A percentile compares a stretch with the other conserved stretches of the same genome.
phyloP scores from a whole-genome alignment of 1,140 invertebrate genomes.

The Trypoxylus dichotomus region DNA sequence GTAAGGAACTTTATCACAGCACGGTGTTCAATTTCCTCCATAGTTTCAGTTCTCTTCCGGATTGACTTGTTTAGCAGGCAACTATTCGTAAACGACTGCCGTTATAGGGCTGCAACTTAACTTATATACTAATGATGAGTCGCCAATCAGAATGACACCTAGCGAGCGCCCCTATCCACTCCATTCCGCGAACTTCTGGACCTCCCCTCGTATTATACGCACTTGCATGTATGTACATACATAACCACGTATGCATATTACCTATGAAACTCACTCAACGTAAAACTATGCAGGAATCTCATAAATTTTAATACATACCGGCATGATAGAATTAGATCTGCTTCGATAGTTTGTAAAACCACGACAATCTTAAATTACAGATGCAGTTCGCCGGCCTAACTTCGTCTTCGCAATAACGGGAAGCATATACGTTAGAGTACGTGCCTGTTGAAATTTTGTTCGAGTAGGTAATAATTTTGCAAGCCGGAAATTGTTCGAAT shows the following conservation, averaged over 20 bases:
- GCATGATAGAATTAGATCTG: conserved; percentile 13
- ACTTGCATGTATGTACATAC: neutral
- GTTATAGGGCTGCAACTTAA: too few relatives aligned
- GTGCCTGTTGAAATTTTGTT: neutral
- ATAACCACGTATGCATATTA: too few relatives aligned
- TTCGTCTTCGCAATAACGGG: neutral
- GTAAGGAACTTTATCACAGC: too few relatives aligned
- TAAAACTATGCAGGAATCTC: conserved; percentile 2
- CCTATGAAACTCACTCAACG: neutral
- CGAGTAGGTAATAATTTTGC: conserved; percentile 9
- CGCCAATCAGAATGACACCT: too few relatives aligned
- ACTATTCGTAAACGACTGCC: too few relatives aligned
- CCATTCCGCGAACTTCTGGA: too few relatives aligned
- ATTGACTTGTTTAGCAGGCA: too few relatives aligned
- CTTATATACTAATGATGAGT: too few relatives aligned
- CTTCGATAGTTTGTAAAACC: conserved; percentile 11
- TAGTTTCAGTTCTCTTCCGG: too few relatives aligned
- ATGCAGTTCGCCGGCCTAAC: conserved; percentile 18
- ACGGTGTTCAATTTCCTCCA: too few relatives aligned
- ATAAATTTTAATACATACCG: conserved; percentile 1
- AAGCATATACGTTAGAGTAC: neutral
- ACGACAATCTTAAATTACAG: conserved; percentile 24
- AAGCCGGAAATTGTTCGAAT: neutral
- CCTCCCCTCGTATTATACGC: too few relatives aligned
- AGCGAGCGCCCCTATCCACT: too few relatives aligned